phyloP scores from a whole-genome alignment of 2,113 vertebrate species.

The Arenaria interpres region DNA sequence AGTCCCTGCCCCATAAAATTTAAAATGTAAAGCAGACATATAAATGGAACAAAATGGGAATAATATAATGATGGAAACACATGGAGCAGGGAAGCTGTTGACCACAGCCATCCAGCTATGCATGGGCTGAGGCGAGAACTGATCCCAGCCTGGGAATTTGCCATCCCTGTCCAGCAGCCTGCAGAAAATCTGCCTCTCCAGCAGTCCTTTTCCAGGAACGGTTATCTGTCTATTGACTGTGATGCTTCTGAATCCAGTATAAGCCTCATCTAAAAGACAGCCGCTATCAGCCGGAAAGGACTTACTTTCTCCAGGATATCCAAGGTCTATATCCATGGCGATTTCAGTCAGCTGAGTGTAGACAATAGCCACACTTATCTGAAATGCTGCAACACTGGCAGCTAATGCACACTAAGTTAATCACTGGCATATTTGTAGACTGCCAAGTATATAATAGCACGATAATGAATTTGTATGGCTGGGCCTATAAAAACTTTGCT shows the following conservation, averaged over 20 bases:
- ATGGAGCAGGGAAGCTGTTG: neutral
- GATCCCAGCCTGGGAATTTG: neutral
- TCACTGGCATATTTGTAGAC: slow-evolving; percentile 56
- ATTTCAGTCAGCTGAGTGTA: slow-evolving; percentile 41
- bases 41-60: slow-evolving; percentile 26
- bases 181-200: neutral
- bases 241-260: neutral
- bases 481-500: slow-evolving; percentile 68
- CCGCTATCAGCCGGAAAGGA: neutral
- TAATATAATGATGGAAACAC: neutral
- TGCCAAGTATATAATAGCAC: slow-evolving; percentile 61
- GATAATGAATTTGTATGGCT: slow-evolving; percentile 68
- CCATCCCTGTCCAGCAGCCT: neutral
- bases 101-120: neutral
- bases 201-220: neutral
- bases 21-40: slow-evolving; percentile 54
- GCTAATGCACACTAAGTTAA: slow-evolving; percentile 48
- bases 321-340: slow-evolving; percentile 2
- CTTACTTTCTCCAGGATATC: slow-evolving; percentile 18
- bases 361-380: slow-evolving; percentile 58
- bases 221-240: neutral
- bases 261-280: neutral
- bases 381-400: slow-evolving; percentile 43
- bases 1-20: slow-evolving; percentile 42
- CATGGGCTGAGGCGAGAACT: neutral